Evolutionary conservation across 2,888 invertebrate species (phyloP).

Genomic region (Pollenia angustigena): DNA sequence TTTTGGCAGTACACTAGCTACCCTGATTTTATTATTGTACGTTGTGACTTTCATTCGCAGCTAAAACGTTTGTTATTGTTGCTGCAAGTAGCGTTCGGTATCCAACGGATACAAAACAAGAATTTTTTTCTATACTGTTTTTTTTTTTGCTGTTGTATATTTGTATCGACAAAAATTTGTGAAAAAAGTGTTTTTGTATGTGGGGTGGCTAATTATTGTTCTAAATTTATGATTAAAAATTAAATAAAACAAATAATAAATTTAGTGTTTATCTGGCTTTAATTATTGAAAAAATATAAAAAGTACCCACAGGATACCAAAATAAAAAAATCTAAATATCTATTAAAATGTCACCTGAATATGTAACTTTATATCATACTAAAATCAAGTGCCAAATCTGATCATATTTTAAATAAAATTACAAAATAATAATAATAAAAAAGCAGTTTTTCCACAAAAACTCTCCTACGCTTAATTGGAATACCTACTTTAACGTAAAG

Average conservation of each 20-base stretch:
- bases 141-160: conserved; percentile 8
- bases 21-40: conserved; percentile 35
- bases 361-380: background rate
- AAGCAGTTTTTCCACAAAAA: background rate
- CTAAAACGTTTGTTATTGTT: conserved; percentile 61
- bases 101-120: conserved; percentile 63
- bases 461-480: background rate
- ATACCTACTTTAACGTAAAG: background rate
- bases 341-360: background rate
- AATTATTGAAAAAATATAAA: background rate
- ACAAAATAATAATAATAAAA: background rate
- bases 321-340: background rate
- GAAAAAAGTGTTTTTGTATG: conserved; percentile 1
- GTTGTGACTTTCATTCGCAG: conserved; percentile 16
- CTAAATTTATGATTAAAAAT: conserved; percentile 21
- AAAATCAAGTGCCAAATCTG: conserved; percentile 51
- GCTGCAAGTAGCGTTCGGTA: conserved; percentile 57
- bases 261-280: background rate
- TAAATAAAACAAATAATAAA: conserved; percentile 4
- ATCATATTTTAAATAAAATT: conserved; percentile 3
- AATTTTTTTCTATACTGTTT: conserved; percentile 13
- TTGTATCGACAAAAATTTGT: conserved; percentile 11
- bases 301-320: background rate
- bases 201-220: conserved; percentile 34
- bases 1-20: conserved; percentile 38